Percentiles rank a stretch among this genome's conserved stretches.
Conservation (phyloP, 2,888 invertebrate genomes). For the Harmothoe impar region DNA sequence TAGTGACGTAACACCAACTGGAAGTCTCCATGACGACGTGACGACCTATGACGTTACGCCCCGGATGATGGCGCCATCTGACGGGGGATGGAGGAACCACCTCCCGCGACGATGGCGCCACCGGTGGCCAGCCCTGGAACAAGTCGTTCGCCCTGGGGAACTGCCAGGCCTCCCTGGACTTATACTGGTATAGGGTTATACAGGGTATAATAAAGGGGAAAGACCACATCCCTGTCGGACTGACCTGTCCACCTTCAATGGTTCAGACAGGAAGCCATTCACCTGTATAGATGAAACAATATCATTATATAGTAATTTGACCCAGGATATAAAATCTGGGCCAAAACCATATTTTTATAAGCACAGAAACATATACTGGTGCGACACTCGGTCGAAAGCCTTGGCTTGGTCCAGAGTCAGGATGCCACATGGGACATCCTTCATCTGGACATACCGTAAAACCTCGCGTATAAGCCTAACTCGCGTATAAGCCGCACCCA, state of each 20-base stretch:
- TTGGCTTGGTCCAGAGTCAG: not conserved
- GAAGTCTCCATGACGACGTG: no score
- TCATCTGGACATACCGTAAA: not conserved
- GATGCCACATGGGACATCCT: not conserved
- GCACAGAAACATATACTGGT: not conserved
- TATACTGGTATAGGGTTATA: no score
- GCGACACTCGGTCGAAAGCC: constrained; percentile 42
- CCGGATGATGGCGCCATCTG: no score
- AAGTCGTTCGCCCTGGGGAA: no score
- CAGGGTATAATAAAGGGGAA: constrained; percentile 27
- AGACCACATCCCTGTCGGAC: constrained; percentile 47
- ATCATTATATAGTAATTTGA: not conserved
- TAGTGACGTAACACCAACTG: no score
- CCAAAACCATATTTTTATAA: not conserved
- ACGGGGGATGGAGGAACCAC: no score
- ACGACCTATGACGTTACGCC: no score
- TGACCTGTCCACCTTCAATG: not conserved
- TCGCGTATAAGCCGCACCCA: no score
- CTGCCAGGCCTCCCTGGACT: no score
- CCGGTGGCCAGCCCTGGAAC: no score
- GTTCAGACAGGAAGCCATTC: not conserved
- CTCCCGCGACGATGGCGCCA: no score
- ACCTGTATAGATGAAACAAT: not conserved
- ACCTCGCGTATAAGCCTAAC: no score
- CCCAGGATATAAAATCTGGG: not conserved